Conservation (phyloP, 2,797 vertebrate species). For the Percopsis omiscomaycus region DNA sequence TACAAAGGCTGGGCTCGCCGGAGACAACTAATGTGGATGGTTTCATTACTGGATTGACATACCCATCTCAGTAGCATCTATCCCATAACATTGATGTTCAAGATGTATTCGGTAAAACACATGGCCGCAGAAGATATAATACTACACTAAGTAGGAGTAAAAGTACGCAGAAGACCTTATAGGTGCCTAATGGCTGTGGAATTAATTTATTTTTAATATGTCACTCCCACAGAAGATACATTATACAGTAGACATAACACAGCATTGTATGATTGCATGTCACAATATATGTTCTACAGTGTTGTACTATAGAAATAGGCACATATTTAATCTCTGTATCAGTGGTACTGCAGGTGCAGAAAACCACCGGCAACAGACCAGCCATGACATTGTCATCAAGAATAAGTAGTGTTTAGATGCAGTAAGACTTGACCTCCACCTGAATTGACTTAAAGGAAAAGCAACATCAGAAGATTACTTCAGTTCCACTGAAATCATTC, state of each 20-base stretch:
- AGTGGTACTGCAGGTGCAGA: conserved; percentile 18
- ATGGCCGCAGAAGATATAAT: not conserved
- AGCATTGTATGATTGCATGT: conserved; percentile 26
- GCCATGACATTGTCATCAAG: conserved; percentile 15
- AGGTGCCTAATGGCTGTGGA: conserved; percentile 23
- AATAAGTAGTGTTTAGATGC: conserved; percentile 19
- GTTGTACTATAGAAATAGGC: conserved; percentile 48
- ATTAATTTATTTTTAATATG: conserved; percentile 61
- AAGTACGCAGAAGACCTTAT: conserved; percentile 19
- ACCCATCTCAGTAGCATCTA: not conserved
- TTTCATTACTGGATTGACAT: not conserved
- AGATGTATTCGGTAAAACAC: conserved; percentile 3
- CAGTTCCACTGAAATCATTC: conserved; percentile 10
- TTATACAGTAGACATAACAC: conserved; percentile 27
- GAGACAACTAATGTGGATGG: conserved; percentile 7
- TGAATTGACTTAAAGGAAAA: conserved; percentile 26
- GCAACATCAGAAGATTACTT: conserved; percentile 14
- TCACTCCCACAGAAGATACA: conserved; percentile 48
- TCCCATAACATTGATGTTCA: conserved; percentile 2
- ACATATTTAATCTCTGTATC: conserved; percentile 48
- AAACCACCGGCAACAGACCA: conserved; percentile 42
- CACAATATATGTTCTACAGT: conserved; percentile 34
- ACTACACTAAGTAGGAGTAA: conserved; percentile 1
- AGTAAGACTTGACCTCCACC: conserved; percentile 21
- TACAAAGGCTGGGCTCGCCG: conserved; percentile 25